phyloP scores from a whole-genome alignment of 1,140 invertebrate species.

The Drosophila micromelanica region DNA sequence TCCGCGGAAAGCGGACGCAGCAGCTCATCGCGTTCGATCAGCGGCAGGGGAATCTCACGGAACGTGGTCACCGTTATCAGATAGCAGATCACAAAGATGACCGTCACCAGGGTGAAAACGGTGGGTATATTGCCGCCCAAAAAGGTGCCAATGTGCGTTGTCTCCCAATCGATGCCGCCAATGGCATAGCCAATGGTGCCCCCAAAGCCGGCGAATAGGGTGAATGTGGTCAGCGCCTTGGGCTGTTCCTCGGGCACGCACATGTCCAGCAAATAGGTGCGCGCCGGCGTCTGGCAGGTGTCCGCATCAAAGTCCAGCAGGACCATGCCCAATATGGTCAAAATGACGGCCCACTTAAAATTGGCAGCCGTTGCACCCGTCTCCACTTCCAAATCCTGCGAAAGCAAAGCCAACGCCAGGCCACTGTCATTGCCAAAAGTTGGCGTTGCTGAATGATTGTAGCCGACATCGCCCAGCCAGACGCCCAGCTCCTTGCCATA shows the following conservation, averaged over 20 bases:
- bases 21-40: conserved; percentile 84
- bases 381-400: not conserved
- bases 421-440: conserved; percentile 25
- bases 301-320: conserved; percentile 94
- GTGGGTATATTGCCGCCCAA: conserved; percentile 91
- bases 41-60: conserved; percentile 88
- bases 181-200: conserved; percentile 92
- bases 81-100: conserved; percentile 89
- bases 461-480: conserved; percentile 87
- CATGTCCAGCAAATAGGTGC: conserved; percentile 93
- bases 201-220: conserved; percentile 93
- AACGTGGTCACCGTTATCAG: conserved; percentile 89
- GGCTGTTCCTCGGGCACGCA: conserved; percentile 92
- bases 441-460: conserved; percentile 15
- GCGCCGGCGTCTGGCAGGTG: conserved; percentile 92
- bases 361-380: conserved; percentile 39
- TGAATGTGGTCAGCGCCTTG: conserved; percentile 91
- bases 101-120: conserved; percentile 90
- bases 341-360: conserved; percentile 87
- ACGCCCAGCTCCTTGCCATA: conserved; percentile 90
- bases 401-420: conserved; percentile 62
- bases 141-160: conserved; percentile 87
- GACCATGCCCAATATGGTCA: conserved; percentile 93
- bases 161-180: conserved; percentile 92
- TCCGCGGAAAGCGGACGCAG: conserved; percentile 76